Conservation (phyloP, 2,797 vertebrate genomes). For the Brachyalestes nurse region DNA sequence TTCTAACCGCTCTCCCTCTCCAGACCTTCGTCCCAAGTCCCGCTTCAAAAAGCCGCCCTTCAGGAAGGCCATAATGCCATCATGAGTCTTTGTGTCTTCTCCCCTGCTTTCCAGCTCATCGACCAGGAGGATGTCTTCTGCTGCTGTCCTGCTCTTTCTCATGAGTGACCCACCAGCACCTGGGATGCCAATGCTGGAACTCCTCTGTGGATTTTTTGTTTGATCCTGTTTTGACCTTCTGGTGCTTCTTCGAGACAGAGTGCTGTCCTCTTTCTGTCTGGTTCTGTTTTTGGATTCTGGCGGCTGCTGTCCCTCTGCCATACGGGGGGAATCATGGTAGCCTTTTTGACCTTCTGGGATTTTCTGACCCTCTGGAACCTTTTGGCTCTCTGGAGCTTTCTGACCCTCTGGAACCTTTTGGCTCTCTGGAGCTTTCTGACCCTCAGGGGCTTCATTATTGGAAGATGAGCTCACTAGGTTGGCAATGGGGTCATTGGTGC, state of each 20-base stretch:
- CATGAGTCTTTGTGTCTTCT: constrained; percentile 68
- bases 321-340: background rate
- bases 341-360: constrained; percentile 18
- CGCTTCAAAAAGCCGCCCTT: constrained; percentile 81
- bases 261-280: constrained; percentile 48
- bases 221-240: constrained; percentile 69
- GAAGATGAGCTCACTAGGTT: constrained; percentile 70
- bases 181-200: constrained; percentile 62
- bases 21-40: constrained; percentile 73
- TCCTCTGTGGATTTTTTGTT: constrained; percentile 60
- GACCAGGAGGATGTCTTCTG: background rate
- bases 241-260: constrained; percentile 73
- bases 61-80: constrained; percentile 79
- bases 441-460: constrained; percentile 63
- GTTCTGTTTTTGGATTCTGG: constrained; percentile 23
- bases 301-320: background rate
- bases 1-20: constrained; percentile 62
- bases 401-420: constrained; percentile 68
- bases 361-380: constrained; percentile 4
- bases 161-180: constrained; percentile 55
- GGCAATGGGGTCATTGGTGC: constrained; percentile 83
- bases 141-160: background rate
- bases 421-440: constrained; percentile 66
- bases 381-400: constrained; percentile 66
- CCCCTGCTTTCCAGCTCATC: constrained; percentile 54